These are phyloP conservation scores for Maniola hyperantus DNA, from an alignment of 2,888 invertebrate species.

Conservation along the genomic window DNA sequence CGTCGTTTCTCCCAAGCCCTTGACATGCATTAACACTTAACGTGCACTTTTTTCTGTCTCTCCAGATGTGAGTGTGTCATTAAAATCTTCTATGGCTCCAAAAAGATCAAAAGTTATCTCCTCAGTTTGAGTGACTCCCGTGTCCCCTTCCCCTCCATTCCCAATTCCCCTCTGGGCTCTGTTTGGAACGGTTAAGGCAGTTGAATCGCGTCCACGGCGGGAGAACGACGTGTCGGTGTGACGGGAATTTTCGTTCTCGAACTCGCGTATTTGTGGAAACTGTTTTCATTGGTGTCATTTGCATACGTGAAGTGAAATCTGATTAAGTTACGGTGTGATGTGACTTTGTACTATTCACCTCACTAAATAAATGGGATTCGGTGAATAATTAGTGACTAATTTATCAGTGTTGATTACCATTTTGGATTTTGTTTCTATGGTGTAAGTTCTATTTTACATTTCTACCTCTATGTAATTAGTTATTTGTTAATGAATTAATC, in stretches of 20 bases:
- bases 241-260: constrained; percentile 43
- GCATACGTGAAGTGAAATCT: constrained; percentile 75
- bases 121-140: constrained; percentile 67
- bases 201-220: constrained; percentile 63
- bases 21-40: constrained; percentile 81
- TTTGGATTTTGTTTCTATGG: constrained; percentile 42
- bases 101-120: constrained; percentile 82
- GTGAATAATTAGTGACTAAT: constrained; percentile 40
- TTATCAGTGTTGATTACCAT: constrained; percentile 35
- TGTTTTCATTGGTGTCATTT: constrained; percentile 71
- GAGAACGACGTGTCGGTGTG: constrained; percentile 53
- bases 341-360: constrained; percentile 50
- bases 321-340: constrained; percentile 65
- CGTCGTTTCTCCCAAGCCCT: constrained; percentile 73
- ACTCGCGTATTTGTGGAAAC: constrained; percentile 66
- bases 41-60: constrained; percentile 70
- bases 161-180: constrained; percentile 50
- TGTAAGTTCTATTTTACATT: constrained; percentile 33
- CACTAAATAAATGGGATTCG: constrained; percentile 39
- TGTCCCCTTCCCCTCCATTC: constrained; percentile 60
- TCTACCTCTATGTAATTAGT: background rate
- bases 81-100: constrained; percentile 78
- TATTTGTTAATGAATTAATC: background rate
- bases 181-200: constrained; percentile 54
- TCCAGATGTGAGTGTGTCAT: constrained; percentile 80